Conservation (phyloP, 2,113 vertebrate genomes). For the Tringa solitaria region DNA sequence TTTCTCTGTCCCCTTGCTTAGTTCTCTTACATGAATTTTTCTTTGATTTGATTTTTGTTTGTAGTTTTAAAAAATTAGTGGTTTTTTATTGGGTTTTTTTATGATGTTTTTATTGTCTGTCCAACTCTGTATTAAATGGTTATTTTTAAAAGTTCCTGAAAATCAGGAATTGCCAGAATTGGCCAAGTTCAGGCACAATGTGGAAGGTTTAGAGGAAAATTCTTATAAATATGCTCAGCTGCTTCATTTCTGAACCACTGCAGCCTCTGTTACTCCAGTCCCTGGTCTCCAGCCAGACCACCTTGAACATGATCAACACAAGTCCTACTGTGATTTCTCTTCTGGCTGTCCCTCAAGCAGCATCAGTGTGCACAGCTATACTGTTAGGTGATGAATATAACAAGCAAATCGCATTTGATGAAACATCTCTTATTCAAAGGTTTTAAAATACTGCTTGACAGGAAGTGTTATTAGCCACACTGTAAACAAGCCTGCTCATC, state of each 20-base stretch:
- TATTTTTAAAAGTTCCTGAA: background rate
- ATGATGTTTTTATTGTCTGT: background rate
- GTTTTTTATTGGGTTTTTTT: background rate
- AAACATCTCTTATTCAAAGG: background rate
- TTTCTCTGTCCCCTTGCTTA: background rate
- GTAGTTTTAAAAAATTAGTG: background rate
- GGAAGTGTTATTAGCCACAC: conserved; percentile 6
- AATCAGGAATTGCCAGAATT: background rate
- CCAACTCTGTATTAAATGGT: background rate
- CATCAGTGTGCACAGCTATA: background rate
- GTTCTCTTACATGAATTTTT: background rate
- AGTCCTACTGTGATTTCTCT: background rate
- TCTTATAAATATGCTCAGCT: background rate
- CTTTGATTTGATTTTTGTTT: background rate
- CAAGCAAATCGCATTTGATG: conserved; percentile 2
- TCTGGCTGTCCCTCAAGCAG: background rate
- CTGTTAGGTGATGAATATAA: background rate
- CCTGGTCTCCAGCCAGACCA: conserved; percentile 3
- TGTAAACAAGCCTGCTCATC: conserved; percentile 6
- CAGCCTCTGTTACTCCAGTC: background rate
- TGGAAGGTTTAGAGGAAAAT: background rate
- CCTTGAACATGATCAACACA: background rate
- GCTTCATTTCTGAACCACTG: background rate
- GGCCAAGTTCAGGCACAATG: background rate
- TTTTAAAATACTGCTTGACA: conserved; percentile 13